Conservation (phyloP, 2,797 vertebrate genomes). For the Sebastes paucispinis region DNA sequence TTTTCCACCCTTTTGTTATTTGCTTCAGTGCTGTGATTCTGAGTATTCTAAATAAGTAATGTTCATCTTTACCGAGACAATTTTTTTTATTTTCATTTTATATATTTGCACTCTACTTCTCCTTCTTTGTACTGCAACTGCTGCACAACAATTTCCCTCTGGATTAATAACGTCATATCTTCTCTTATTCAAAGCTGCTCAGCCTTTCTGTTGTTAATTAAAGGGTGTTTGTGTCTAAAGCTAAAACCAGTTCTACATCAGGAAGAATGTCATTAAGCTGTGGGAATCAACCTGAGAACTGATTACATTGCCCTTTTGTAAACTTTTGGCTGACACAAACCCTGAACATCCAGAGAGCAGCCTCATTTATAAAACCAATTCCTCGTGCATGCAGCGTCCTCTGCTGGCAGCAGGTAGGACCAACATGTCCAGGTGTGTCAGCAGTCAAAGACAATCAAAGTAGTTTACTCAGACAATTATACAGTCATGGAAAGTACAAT, state of each 20-base stretch:
- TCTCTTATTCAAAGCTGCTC: neutral
- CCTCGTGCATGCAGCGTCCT: conserved; percentile 9
- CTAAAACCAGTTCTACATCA: neutral
- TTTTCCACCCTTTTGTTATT: too few species aligned
- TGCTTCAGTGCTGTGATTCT: too few species aligned
- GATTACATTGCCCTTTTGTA: neutral
- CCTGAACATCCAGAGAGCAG: neutral
- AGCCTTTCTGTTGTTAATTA: neutral
- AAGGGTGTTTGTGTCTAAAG: neutral
- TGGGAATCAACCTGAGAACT: neutral
- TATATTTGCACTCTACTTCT: too few species aligned
- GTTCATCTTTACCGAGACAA: too few species aligned
- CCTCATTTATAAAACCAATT: neutral
- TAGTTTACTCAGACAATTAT: neutral
- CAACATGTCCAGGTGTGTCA: neutral
- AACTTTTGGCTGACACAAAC: neutral
- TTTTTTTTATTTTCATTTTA: too few species aligned
- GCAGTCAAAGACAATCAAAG: neutral
- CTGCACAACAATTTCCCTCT: neutral
- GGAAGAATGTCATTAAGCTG: neutral
- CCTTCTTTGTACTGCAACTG: too few species aligned
- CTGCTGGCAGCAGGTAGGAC: conserved; percentile 15
- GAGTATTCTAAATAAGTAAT: too few species aligned
- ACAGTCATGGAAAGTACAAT: neutral
- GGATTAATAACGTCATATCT: neutral